These are phyloP conservation scores for Cephus cinctus DNA, from an alignment of 1,140 invertebrate genomes.

Conservation along the genomic window DNA sequence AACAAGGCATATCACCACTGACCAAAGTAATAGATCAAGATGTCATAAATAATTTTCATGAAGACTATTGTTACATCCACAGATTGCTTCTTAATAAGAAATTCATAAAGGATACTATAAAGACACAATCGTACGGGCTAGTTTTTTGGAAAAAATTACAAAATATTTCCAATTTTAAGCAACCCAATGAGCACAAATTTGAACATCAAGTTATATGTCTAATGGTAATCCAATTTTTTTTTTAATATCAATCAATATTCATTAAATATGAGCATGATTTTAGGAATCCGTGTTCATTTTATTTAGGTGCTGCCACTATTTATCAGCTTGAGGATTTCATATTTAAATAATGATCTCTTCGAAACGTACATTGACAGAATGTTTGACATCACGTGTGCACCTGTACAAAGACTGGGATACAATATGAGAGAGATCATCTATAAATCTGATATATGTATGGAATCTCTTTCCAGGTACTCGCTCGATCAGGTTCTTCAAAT, in stretches of 20 bases:
- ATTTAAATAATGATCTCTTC: slow-evolving; percentile 54
- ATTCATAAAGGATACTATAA: slow-evolving; percentile 41
- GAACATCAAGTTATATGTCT: slow-evolving; percentile 59
- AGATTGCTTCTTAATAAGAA: slow-evolving; percentile 44
- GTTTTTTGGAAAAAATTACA: slow-evolving; percentile 47
- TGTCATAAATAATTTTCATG: slow-evolving; percentile 32
- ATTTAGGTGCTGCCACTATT: slow-evolving; percentile 62
- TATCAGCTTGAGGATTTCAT: slow-evolving; percentile 43
- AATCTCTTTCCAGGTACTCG: slow-evolving; percentile 49
- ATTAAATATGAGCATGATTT: slow-evolving; percentile 9
- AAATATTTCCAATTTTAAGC: slow-evolving; percentile 27
- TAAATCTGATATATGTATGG: slow-evolving; percentile 39
- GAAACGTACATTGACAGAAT: slow-evolving; percentile 65
- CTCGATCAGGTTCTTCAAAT: slow-evolving; percentile 57
- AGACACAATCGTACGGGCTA: slow-evolving; percentile 40
- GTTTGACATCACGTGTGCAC: slow-evolving; percentile 61
- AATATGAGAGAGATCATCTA: slow-evolving; percentile 56
- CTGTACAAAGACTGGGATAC: slow-evolving; percentile 64
- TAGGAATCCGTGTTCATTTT: slow-evolving; percentile 26
- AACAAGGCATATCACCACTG: slow-evolving; percentile 30
- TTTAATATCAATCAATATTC: slow-evolving; percentile 34
- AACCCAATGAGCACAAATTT: slow-evolving; percentile 36
- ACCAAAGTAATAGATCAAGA: slow-evolving; percentile 22
- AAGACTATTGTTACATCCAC: slow-evolving; percentile 37
- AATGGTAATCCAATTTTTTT: slow-evolving; percentile 48